These are phyloP conservation scores for Zeugodacus cucurbitae DNA, from an alignment of 1,140 invertebrate species.

Conservation along the genomic window DNA sequence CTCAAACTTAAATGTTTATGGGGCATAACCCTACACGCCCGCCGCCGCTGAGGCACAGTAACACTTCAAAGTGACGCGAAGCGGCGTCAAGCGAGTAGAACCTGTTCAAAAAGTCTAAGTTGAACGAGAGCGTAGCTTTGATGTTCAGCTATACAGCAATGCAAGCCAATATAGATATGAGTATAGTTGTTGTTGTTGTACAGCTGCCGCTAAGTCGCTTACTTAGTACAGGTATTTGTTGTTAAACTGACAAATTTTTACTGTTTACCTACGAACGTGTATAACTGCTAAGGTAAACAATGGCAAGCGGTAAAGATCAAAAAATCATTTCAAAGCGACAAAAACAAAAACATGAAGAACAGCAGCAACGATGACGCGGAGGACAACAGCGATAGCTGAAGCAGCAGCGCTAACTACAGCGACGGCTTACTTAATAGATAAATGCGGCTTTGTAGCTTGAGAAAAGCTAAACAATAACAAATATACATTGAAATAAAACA, in stretches of 20 bases:
- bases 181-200: no score
- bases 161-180: not conserved
- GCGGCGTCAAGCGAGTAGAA: not conserved
- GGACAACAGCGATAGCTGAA: not conserved
- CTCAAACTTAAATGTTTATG: no score
- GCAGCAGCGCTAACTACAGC: not conserved
- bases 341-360: not conserved
- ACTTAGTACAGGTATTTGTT: conserved; percentile 11
- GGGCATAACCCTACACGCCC: not conserved
- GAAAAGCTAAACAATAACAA: not conserved
- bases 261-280: conserved; percentile 27
- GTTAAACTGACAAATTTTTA: conserved; percentile 31
- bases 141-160: not conserved
- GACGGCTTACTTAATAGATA: conserved; percentile 14
- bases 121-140: not conserved
- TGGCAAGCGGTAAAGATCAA: conserved; percentile 35
- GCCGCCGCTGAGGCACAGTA: not conserved
- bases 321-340: not conserved
- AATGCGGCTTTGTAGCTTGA: not conserved
- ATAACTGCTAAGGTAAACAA: conserved; percentile 24
- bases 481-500: not conserved
- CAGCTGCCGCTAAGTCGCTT: not conserved
- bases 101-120: not conserved
- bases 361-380: not conserved
- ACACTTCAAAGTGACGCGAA: not conserved